These are phyloP conservation scores for Megastigmus dorsalis DNA, from an alignment of 2,888 invertebrate species.

Conservation along the genomic window DNA sequence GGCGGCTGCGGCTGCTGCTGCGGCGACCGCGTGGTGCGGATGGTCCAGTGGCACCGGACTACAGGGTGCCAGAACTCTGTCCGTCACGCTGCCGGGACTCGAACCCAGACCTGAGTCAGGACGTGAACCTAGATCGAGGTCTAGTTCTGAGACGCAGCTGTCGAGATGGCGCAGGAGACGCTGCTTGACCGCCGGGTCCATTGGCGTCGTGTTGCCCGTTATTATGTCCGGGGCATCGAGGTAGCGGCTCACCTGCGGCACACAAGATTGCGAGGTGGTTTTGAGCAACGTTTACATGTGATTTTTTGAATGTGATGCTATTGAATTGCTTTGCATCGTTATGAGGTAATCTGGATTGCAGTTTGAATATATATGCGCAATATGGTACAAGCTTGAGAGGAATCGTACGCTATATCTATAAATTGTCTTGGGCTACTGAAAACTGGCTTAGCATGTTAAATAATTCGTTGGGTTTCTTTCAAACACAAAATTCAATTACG, in stretches of 20 bases:
- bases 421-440: too few species aligned
- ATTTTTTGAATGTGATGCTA: too few species aligned
- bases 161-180: slow-evolving; percentile 79
- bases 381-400: too few species aligned
- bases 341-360: too few species aligned
- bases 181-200: slow-evolving; percentile 78
- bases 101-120: slow-evolving; percentile 72
- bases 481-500: too few species aligned
- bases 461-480: too few species aligned
- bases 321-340: too few species aligned
- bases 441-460: too few species aligned
- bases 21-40: slow-evolving; percentile 61
- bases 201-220: slow-evolving; percentile 76
- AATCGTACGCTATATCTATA: too few species aligned
- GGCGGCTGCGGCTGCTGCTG: slow-evolving; percentile 62
- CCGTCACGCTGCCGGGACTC: slow-evolving; percentile 72
- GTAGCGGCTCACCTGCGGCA: slow-evolving; percentile 76
- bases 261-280: too few species aligned
- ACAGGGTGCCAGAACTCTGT: slow-evolving; percentile 60
- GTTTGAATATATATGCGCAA: too few species aligned
- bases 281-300: too few species aligned
- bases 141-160: slow-evolving; percentile 79
- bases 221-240: slow-evolving; percentile 80
- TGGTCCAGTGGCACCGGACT: slow-evolving; percentile 61
- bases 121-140: slow-evolving; percentile 76